phyloP scores from a whole-genome alignment of 1,140 invertebrate genomes.

The Eufriesea mexicana region DNA sequence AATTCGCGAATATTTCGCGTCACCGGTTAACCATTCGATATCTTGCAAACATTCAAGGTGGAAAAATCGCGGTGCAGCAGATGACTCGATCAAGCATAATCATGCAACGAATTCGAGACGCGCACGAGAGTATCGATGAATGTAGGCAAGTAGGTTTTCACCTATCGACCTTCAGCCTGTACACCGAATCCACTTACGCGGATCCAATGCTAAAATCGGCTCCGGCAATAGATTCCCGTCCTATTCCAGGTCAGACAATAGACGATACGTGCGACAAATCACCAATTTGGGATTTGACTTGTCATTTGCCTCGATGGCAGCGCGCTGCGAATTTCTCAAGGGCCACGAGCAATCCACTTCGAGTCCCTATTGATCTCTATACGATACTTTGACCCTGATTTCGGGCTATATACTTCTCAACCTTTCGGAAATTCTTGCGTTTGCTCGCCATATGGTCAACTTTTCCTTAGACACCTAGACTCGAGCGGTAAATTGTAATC shows the following conservation, averaged over 20 bases:
- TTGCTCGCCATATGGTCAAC: not conserved
- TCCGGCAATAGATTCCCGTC: constrained; percentile 28
- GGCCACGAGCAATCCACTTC: constrained; percentile 1
- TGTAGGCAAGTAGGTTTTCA: constrained; percentile 69
- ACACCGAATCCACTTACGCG: constrained; percentile 41
- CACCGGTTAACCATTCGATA: not conserved
- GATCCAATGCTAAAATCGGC: constrained; percentile 26
- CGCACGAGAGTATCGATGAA: constrained; percentile 36
- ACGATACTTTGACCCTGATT: not conserved
- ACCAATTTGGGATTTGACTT: constrained; percentile 23
- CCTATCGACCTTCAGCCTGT: constrained; percentile 41
- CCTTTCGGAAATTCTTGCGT: not conserved
- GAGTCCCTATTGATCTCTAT: not conserved
- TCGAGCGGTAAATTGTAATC: too few relatives aligned
- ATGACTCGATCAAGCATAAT: not conserved
- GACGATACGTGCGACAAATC: constrained; percentile 26
- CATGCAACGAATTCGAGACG: constrained; percentile 31
- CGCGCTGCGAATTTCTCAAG: constrained; percentile 26
- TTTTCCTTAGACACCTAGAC: too few relatives aligned
- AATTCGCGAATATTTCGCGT: not conserved
- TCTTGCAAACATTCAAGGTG: not conserved
- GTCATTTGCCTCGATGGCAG: not conserved
- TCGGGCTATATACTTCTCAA: not conserved
- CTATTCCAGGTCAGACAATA: constrained; percentile 37
- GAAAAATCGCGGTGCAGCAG: not conserved